These are phyloP conservation scores for Natrix natrix DNA, from an alignment of 2,797 vertebrate genomes.

Conservation along the genomic window DNA sequence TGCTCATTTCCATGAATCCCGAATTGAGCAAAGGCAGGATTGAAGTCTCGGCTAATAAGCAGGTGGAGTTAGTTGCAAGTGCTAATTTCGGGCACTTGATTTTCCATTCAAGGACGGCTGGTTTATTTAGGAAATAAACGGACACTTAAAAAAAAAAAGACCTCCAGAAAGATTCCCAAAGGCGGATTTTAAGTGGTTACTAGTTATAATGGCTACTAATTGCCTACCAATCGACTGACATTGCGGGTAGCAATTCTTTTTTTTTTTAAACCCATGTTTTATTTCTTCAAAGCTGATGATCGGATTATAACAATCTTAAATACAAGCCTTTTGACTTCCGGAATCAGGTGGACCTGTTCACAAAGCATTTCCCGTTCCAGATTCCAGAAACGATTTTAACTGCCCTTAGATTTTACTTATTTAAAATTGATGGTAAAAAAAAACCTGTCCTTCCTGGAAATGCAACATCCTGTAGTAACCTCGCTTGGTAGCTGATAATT, in stretches of 20 bases:
- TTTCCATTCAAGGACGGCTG: neutral
- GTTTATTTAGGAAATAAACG: neutral
- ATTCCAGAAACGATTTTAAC: neutral
- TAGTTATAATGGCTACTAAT: neutral
- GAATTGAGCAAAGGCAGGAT: neutral
- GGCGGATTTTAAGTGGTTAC: neutral
- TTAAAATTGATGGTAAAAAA: neutral
- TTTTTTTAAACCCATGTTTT: too few relatives aligned
- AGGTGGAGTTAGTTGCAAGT: neutral
- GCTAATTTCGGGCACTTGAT: neutral
- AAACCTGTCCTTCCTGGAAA: neutral
- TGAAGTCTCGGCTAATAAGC: too few relatives aligned
- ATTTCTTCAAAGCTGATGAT: neutral
- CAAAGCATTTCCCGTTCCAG: neutral
- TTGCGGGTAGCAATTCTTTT: neutral
- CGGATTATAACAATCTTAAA: neutral
- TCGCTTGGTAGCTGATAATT: neutral
- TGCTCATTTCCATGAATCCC: neutral
- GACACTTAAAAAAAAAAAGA: neutral
- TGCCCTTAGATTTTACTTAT: neutral
- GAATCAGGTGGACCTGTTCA: neutral
- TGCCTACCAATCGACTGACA: neutral
- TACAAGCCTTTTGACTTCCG: neutral
- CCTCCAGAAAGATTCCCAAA: too few relatives aligned
- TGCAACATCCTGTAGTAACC: too few relatives aligned